Percentiles rank a stretch among this genome's conserved stretches.
phyloP scores from a whole-genome alignment of 2,888 invertebrate species.

The Acanthosepion lycidas region DNA sequence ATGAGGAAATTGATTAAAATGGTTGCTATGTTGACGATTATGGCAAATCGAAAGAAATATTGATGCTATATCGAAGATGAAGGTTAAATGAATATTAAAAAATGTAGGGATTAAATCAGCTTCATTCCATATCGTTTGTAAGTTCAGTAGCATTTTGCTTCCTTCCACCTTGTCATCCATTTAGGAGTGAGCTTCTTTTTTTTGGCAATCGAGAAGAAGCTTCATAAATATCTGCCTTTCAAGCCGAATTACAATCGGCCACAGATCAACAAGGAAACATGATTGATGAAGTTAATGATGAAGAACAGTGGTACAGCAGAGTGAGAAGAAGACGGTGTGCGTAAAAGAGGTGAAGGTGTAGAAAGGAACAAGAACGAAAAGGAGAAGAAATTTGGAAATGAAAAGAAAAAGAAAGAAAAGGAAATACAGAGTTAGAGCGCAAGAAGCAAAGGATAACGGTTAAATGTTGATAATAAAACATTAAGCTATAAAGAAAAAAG shows the following conservation, averaged over 20 bases:
- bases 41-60: background rate
- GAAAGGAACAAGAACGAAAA: background rate
- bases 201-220: background rate
- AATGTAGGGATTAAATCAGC: background rate
- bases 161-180: background rate
- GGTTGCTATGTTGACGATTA: background rate
- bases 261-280: background rate
- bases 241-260: background rate
- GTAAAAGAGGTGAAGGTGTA: background rate
- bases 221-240: conserved; percentile 33
- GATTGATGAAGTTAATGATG: background rate
- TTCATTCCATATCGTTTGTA: background rate
- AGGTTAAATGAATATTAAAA: background rate
- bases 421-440: background rate
- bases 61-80: background rate
- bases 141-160: background rate
- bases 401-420: background rate
- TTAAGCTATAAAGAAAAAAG: background rate
- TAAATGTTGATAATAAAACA: background rate
- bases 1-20: background rate
- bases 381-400: background rate
- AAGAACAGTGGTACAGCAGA: background rate
- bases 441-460: background rate
- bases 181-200: background rate
- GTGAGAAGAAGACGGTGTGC: background rate